Conservation (phyloP, 2,888 invertebrate genomes). For the Limnephilus rhombicus region DNA sequence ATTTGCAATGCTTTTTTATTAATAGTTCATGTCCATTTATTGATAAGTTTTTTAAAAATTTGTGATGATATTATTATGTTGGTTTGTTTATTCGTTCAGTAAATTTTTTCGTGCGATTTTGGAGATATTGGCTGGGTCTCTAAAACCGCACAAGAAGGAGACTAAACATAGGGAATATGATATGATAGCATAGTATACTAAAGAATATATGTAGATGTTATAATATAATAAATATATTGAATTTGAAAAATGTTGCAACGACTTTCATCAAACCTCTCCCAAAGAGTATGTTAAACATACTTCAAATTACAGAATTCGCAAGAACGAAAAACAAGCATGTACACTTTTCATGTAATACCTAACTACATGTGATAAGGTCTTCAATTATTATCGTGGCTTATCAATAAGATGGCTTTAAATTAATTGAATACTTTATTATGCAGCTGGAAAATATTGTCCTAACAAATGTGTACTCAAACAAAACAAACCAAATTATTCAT, state of each 20-base stretch:
- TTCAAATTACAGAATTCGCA: not conserved
- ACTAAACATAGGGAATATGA: constrained; percentile 13
- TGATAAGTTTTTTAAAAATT: not conserved
- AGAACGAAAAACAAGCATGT: not conserved
- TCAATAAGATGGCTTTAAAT: not conserved
- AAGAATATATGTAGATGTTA: not conserved
- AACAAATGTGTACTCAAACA: not conserved
- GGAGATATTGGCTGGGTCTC: constrained; percentile 64
- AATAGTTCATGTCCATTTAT: not conserved
- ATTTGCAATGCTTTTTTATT: not conserved
- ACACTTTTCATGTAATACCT: not conserved
- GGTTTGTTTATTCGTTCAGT: not conserved
- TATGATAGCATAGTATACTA: constrained; percentile 4
- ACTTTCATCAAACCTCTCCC: not conserved
- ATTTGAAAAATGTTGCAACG: not conserved
- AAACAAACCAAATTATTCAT: not conserved
- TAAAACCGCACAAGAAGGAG: constrained; percentile 47
- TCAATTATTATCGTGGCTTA: too few species aligned
- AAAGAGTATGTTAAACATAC: not conserved
- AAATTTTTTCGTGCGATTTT: constrained; percentile 39
- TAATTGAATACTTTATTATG: not conserved
- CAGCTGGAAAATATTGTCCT: not conserved
- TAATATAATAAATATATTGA: not conserved
- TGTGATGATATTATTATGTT: not conserved
- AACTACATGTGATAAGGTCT: too few species aligned